Conservation (phyloP, 2,797 vertebrate species). For the Acestrorhynchus altus region DNA sequence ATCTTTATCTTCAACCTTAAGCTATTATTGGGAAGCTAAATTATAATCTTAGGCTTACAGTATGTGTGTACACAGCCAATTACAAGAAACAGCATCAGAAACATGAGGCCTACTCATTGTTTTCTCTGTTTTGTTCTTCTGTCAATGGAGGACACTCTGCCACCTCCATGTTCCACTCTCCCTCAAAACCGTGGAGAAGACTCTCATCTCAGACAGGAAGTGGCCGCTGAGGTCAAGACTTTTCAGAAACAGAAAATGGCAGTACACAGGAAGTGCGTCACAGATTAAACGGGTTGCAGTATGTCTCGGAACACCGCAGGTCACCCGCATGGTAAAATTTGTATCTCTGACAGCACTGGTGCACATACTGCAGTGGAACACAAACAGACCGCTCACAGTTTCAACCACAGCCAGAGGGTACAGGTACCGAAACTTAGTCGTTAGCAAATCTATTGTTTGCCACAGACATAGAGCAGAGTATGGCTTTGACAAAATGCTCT, state of each 20-base stretch:
- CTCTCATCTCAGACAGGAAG: conserved; percentile 72
- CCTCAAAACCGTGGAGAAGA: conserved; percentile 72
- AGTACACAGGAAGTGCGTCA: conserved; percentile 76
- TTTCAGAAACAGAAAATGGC: conserved; percentile 73
- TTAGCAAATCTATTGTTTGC: conserved; percentile 50
- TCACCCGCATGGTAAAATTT: conserved; percentile 49
- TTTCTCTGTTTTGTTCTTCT: conserved; percentile 44
- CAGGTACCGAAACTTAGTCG: conserved; percentile 45
- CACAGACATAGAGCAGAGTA: conserved; percentile 21
- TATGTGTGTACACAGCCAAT: not conserved
- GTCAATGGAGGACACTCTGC: conserved; percentile 69
- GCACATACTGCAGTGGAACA: conserved; percentile 53
- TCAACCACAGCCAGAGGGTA: conserved; percentile 37
- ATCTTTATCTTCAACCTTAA: not conserved
- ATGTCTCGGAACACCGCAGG: conserved; percentile 58
- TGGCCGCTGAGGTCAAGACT: conserved; percentile 76
- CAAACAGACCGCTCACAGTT: conserved; percentile 57
- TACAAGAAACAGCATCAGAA: not conserved
- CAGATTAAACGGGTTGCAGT: conserved; percentile 61
- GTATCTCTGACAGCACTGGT: conserved; percentile 48
- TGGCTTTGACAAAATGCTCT: conserved; percentile 39
- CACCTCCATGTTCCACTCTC: conserved; percentile 75
- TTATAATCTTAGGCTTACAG: not conserved
- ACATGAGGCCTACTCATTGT: conserved; percentile 17
- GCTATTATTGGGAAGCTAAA: not conserved